Evolutionary conservation across 2,888 invertebrate genomes (phyloP), one percentile per base, ranked within the genome.

Genomic region (Itoplectis maculator): DNA sequence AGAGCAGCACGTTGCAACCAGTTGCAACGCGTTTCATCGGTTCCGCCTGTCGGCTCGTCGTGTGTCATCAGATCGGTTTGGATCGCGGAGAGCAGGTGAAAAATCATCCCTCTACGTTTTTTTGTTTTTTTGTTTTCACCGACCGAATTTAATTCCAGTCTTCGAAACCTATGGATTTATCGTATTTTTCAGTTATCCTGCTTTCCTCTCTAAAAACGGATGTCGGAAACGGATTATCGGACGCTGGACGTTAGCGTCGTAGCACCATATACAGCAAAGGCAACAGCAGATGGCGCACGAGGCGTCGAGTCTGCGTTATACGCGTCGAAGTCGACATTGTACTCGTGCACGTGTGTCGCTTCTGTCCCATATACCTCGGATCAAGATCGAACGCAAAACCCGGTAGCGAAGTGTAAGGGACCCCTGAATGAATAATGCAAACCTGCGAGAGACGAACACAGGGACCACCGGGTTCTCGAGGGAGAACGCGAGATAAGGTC

Each of bases 321-420:
- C 40, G 15, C 59, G 18, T 63, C 59, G 35, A 15, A 45, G n/a
- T 42, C 13, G 49, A 69, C 61, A 76, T 69, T 76, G 68, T 69
- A 68, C 49, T 29, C 59, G 15, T 35, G 54, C 56, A 70, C 70
- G 13, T 47, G 45, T 6, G 9, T 29, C 29, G 61, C 51, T 20
- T 23, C 15, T 13, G 15, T 15, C 23, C 8, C 23, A 20, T 13
- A 42, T 68, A 35, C n/a, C 23, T 42, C 18, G 18, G 54, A 75
- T 79, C 68, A 69, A 79, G 79, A 79, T 79, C 49, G 49, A 63
- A 49, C 61, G n/a, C 29, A 45, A 51, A 51, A 69, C 45, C 45
- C 74, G 54, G 74, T 68, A 68, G 73, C 66, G 11, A 79, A 74
- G 74, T 66, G 66, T 68, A 42, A 73, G 49, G 66, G 68, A 79